Evolutionary conservation across 2,797 vertebrate species (phyloP), one percentile per base, ranked within the genome.

Genomic region (Labeo calbasu): DNA sequence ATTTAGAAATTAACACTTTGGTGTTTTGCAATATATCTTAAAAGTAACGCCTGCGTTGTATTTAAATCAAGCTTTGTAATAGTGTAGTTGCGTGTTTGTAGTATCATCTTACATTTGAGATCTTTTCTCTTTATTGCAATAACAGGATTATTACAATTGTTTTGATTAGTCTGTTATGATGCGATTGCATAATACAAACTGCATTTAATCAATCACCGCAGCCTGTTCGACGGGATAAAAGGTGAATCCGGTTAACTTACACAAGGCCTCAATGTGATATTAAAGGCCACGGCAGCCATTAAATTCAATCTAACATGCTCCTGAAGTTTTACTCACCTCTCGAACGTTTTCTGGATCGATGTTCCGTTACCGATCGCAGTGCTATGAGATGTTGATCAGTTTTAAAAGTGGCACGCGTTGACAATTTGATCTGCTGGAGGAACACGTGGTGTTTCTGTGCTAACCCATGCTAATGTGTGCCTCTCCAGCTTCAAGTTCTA

Each of bases 391-490:
- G 50, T 19, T 17, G 11, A 46, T 43, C 6, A 6, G 7, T 77
- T 57, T 46, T 55, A 46, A 66, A 68, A 40, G 46, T 69, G 21
- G 6, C 32, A 21, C 21, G 11, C 2, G 21, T 0, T 51, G 21
- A 43, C 28, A 17, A 28, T 53, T 25, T 75, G 61, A 76, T 76
- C 63, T 17, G 7, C 19, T 32, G 40, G 8, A 77, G 23, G 3
- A 81, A 13, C 82, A 84, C 82, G 82, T 84, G 82, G 36, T 77
- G 75, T 3, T 19, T 40, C 19, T 23, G 21, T 50, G 82, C 63
- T 77, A 78, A 50, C 75, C 36, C 75, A 61, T 84, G 82, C 72
- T 83, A 83, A 83, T 65, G 32, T 40, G 72, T 10, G 11, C 63
- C 43, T 25, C 14, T 17, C 3, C 0, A 25, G 61, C 17, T 57